Evolutionary conservation across 2,888 invertebrate genomes (phyloP).

Genomic region (Leuctra nigra): DNA sequence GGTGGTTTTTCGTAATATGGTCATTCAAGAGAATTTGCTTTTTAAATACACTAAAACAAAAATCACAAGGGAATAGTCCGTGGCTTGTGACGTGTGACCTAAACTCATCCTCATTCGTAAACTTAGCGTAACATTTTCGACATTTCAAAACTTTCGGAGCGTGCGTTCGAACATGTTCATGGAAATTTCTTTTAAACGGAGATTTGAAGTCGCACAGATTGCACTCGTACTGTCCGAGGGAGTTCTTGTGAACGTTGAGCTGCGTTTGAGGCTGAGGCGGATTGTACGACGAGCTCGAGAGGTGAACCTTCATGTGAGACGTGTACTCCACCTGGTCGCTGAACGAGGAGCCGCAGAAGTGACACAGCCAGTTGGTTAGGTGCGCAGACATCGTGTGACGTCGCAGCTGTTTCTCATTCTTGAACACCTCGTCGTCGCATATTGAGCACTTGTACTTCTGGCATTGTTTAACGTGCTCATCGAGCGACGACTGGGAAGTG

Average conservation of each 20-base stretch:
- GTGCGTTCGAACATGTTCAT: conserved; percentile 22
- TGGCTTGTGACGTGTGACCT: no score
- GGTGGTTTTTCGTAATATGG: no score
- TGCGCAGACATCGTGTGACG: conserved; percentile 21
- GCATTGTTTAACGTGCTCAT: not conserved
- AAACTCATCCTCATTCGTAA: not conserved
- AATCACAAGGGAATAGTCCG: no score
- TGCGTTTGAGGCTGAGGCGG: not conserved
- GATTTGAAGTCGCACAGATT: conserved; percentile 21
- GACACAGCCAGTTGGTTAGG: conserved; percentile 20
- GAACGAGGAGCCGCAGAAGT: conserved; percentile 18
- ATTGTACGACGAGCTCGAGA: not conserved
- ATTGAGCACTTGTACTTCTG: conserved; percentile 18
- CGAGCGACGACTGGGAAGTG: not conserved
- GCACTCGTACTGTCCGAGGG: conserved; percentile 8
- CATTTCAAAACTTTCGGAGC: not conserved
- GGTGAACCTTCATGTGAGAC: conserved; percentile 27
- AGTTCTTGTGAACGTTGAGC: not conserved
- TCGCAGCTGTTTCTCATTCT: not conserved
- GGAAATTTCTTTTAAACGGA: conserved; percentile 17
- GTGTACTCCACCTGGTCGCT: conserved; percentile 27
- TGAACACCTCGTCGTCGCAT: conserved; percentile 20
- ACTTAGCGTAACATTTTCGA: not conserved
- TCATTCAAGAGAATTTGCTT: no score
- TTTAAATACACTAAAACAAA: no score